Conservation (phyloP, 2,888 invertebrate species). For the Diarsia mendica region DNA sequence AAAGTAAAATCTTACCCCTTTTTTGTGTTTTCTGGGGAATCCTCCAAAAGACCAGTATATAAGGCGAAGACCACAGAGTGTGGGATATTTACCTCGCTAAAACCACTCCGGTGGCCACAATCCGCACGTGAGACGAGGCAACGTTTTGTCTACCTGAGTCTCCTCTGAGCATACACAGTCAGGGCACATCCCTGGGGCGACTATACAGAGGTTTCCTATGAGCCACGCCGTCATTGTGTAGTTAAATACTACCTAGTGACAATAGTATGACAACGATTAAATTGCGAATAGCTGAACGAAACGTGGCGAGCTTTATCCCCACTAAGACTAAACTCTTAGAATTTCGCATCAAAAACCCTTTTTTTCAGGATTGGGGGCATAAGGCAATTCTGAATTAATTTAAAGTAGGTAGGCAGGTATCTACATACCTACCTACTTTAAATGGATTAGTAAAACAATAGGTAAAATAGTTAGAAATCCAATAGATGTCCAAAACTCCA, state of each 20-base stretch:
- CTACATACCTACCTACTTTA: not conserved
- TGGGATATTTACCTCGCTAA: no score
- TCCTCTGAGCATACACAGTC: no score
- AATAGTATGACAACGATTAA: not conserved
- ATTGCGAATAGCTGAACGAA: not conserved
- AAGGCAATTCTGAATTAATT: not conserved
- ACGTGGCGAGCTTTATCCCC: not conserved
- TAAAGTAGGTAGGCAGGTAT: not conserved
- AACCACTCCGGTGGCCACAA: no score
- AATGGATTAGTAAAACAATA: not conserved
- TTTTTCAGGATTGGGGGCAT: not conserved
- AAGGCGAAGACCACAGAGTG: no score
- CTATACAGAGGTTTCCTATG: no score
- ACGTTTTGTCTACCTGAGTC: no score
- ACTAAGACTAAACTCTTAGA: not conserved
- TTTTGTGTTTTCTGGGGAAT: no score
- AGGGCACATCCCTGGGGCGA: no score
- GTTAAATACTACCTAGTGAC: not conserved
- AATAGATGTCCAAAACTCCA: slow-evolving; percentile 3
- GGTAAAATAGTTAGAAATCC: not conserved
- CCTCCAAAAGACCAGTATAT: no score
- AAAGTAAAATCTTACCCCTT: no score
- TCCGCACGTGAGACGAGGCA: no score
- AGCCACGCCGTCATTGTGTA: no score
- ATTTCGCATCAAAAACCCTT: not conserved